A percentile compares a stretch with the other conserved stretches of the same genome.
Conservation (phyloP, 2,113 vertebrate species). For the Myiopsitta monachus region DNA sequence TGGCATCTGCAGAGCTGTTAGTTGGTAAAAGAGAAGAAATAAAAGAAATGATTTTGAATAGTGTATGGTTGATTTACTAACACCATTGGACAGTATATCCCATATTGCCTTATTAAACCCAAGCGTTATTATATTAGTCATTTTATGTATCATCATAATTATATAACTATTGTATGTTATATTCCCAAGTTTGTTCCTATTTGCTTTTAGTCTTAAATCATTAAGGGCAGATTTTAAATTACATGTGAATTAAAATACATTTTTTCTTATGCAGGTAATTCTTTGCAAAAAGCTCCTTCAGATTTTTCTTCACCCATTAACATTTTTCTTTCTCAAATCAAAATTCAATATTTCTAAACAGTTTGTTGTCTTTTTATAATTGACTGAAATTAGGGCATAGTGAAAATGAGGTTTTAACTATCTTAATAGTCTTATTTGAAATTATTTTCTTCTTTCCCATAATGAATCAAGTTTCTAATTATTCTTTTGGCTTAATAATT, state of each 20-base stretch:
- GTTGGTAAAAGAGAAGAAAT: slow-evolving; percentile 1
- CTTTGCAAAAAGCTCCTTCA: neutral
- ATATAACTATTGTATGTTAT: neutral
- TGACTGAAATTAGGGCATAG: neutral
- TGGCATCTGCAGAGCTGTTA: neutral
- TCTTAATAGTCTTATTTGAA: neutral
- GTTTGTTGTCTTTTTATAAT: neutral
- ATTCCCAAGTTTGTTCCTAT: neutral
- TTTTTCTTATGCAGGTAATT: neutral
- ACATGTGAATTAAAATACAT: neutral
- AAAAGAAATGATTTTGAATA: slow-evolving; percentile 32
- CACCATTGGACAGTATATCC: neutral
- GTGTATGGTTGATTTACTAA: neutral
- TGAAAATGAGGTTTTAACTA: neutral
- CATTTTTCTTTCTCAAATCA: neutral
- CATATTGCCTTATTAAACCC: neutral
- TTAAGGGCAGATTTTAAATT: slow-evolving; percentile 1
- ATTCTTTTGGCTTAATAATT: neutral
- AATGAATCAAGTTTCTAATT: neutral
- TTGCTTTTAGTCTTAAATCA: neutral
- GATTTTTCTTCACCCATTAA: neutral
- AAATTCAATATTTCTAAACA: neutral
- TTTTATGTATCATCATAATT: neutral
- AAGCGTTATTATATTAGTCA: neutral
- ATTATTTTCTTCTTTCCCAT: neutral